These are phyloP conservation scores for Elegia similella DNA, from an alignment of 2,888 invertebrate species.

Conservation along the genomic window DNA sequence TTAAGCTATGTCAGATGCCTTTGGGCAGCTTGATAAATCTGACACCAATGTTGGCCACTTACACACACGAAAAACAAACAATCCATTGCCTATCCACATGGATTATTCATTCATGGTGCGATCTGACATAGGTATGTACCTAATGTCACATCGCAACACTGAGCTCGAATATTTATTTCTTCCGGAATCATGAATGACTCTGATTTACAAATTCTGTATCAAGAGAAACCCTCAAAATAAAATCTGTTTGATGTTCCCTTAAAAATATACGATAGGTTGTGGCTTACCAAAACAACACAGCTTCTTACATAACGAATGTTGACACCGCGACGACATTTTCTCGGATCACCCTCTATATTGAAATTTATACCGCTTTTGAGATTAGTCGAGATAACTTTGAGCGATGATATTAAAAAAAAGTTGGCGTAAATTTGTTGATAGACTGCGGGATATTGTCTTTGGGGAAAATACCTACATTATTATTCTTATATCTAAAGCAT, in stretches of 20 bases:
- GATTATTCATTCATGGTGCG: too few species aligned
- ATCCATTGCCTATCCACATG: too few species aligned
- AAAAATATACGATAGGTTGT: not conserved
- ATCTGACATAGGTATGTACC: too few species aligned
- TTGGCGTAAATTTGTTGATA: conserved; percentile 3
- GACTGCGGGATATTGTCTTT: not conserved
- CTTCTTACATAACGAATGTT: conserved; percentile 7
- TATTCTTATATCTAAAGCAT: too few species aligned
- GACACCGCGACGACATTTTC: conserved; percentile 4
- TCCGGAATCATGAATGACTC: too few species aligned
- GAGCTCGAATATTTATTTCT: too few species aligned
- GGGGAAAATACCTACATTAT: not conserved
- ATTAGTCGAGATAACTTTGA: conserved; percentile 10
- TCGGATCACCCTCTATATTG: not conserved
- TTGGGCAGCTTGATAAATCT: too few species aligned
- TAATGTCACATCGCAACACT: too few species aligned
- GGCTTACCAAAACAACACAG: not conserved
- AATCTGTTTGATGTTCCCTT: not conserved
- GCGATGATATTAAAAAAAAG: conserved; percentile 14
- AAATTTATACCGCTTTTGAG: conserved; percentile 11
- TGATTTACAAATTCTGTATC: too few species aligned
- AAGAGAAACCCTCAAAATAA: not conserved
- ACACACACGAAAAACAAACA: too few species aligned
- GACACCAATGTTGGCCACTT: too few species aligned
- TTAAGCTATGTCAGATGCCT: too few species aligned